These are phyloP conservation scores for Euthynnus affinis DNA, from an alignment of 2,797 vertebrate species.

Conservation along the genomic window DNA sequence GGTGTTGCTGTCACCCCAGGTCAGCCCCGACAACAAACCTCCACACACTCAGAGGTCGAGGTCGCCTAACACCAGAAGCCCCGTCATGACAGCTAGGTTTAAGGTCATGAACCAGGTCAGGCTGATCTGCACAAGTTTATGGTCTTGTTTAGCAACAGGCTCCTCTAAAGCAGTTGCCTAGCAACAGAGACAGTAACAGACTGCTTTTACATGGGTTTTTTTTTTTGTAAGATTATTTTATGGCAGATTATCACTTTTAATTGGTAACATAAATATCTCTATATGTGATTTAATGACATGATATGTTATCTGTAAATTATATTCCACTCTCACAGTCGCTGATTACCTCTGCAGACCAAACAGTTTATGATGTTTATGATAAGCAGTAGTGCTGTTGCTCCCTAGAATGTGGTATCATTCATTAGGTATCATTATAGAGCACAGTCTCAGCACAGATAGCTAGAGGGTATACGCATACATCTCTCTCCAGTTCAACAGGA, in stretches of 20 bases:
- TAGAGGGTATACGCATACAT: constrained; percentile 16
- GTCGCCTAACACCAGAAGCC: background rate
- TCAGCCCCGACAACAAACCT: constrained; percentile 75
- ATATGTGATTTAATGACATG: constrained; percentile 19
- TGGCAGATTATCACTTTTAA: constrained; percentile 55
- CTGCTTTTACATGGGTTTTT: constrained; percentile 33
- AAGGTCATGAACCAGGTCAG: constrained; percentile 35
- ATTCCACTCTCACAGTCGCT: constrained; percentile 4
- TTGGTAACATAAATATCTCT: constrained; percentile 51
- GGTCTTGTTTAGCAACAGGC: constrained; percentile 38
- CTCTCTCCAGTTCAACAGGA: constrained; percentile 13
- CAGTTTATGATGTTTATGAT: constrained; percentile 25
- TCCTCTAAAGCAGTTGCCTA: constrained; percentile 59
- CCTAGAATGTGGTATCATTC: constrained; percentile 26
- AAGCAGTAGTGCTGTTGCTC: constrained; percentile 28
- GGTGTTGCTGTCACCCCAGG: constrained; percentile 93
- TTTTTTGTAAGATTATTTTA: constrained; percentile 48
- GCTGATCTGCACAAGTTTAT: constrained; percentile 22
- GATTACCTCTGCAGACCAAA: constrained; percentile 34
- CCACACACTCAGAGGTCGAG: constrained; percentile 21
- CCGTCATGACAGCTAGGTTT: constrained; percentile 32
- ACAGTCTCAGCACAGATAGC: constrained; percentile 28
- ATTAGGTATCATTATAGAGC: constrained; percentile 47
- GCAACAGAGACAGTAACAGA: constrained; percentile 69
- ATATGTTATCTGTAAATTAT: constrained; percentile 28